These are phyloP conservation scores for Volucella zonaria DNA, from an alignment of 2,888 invertebrate species.

Conservation along the genomic window DNA sequence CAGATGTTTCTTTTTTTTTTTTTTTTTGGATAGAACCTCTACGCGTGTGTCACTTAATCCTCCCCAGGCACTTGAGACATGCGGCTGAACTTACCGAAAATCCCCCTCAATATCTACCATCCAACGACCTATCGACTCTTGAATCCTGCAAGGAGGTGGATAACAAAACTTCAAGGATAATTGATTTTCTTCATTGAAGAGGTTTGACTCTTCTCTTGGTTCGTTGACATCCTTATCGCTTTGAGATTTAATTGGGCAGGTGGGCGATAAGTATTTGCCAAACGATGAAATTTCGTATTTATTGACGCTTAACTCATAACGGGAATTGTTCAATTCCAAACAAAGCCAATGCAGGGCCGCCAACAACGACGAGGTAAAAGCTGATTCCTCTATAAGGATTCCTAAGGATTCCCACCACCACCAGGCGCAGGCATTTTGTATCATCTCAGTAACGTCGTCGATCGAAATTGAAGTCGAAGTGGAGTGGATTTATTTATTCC, in stretches of 20 bases:
- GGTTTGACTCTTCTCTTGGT: conserved; percentile 34
- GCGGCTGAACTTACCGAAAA: conserved; percentile 1
- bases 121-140: background rate
- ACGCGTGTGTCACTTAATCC: conserved; percentile 49
- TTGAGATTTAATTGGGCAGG: conserved; percentile 70
- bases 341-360: background rate
- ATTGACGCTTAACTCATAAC: conserved; percentile 66
- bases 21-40: background rate
- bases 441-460: no score
- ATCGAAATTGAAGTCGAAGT: background rate
- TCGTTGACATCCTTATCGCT: conserved; percentile 61
- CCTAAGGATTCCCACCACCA: conserved; percentile 28
- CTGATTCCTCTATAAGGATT: conserved; percentile 5
- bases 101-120: conserved; percentile 1
- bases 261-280: conserved; percentile 58
- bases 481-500: conserved; percentile 51
- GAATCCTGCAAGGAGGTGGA: conserved; percentile 37
- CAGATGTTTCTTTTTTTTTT: background rate
- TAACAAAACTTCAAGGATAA: conserved; percentile 65
- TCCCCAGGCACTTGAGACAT: conserved; percentile 51
- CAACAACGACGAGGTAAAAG: background rate
- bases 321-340: conserved; percentile 60
- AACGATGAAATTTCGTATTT: conserved; percentile 47
- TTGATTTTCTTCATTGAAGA: conserved; percentile 64
- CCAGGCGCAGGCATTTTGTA: background rate